Evolutionary conservation across 2,113 vertebrate species (phyloP), one percentile per base, ranked within the genome.

Genomic region (Aegithalos caudatus): DNA sequence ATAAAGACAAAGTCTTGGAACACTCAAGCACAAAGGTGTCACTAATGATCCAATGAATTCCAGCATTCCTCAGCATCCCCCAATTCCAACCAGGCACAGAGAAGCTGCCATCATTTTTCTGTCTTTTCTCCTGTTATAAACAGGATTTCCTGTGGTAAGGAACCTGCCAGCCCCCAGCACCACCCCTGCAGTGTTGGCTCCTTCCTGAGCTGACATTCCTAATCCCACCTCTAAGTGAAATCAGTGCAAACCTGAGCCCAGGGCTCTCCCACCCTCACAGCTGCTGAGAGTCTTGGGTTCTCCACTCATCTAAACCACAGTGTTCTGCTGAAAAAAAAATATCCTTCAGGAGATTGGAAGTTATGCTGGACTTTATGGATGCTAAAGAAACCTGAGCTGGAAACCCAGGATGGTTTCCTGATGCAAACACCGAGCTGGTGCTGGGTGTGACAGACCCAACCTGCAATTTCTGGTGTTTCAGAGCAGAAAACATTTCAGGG

Each of bases 11-110:
- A n/a, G 29, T 1, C 66, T 8, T 12, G 2, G 60, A 66, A 5
- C 33, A 9, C 38, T 13, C 0, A 1, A 16, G 20, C 22, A 40
- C 65, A n/a, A 14, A 45, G 44, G 7, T 37, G 22, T 9, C 7
- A 27, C 60, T 9, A 4, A 4, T 0, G 10, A 28, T 2, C 40
- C 54, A 33, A 5, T 1, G 0, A 48, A 33, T 5, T 12, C 57
- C 44, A 19, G 1, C 6, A 23, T 6, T 31, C 50, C 28, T 12
- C 38, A 14, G 2, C 0, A 1, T 25, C 40, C 23, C 24, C 54
- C 10, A 29, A 0, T 1, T 2, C 60, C 60, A 50, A 2, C 1
- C 29, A n/a, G 33, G 14, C 79, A 16, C 7, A 7, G 35, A 50
- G 50, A 47, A 69, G 65, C 60, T 6, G 17, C 5, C 1, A 22